Evolutionary conservation across 2,888 invertebrate species (phyloP).

Genomic region (Orchesella flavescens): DNA sequence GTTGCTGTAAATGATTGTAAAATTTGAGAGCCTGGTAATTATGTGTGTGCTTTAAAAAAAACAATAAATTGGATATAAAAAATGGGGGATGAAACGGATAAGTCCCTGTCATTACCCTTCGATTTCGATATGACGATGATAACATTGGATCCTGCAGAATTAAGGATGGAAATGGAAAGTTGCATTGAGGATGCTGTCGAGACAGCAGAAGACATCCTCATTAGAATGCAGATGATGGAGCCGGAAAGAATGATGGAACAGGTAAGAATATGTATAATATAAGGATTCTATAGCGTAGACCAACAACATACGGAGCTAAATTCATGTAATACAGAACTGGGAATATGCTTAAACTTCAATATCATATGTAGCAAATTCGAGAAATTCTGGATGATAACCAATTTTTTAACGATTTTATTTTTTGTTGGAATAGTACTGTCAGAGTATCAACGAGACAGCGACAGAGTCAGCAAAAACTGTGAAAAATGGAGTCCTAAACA

Average conservation of each 20-base stretch:
- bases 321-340: no score
- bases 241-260: constrained; percentile 64
- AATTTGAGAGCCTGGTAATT: neutral
- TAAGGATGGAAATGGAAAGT: constrained; percentile 62
- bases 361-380: no score
- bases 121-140: constrained; percentile 45
- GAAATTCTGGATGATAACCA: neutral
- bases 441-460: constrained; percentile 61
- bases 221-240: constrained; percentile 63
- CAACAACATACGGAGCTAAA: no score
- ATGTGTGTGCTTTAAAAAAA: constrained; percentile 10
- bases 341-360: no score
- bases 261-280: constrained; percentile 5
- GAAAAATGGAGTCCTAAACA: constrained; percentile 61
- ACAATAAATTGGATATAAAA: neutral
- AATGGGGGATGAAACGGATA: constrained; percentile 48
- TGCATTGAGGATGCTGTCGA: constrained; percentile 58
- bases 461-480: constrained; percentile 67
- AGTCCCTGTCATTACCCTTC: constrained; percentile 51
- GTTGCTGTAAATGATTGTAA: no score
- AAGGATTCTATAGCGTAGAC: neutral
- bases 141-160: constrained; percentile 48
- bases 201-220: constrained; percentile 59
- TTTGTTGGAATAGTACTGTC: constrained; percentile 42
- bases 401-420: neutral